Evolutionary conservation across 2,888 invertebrate species (phyloP), one percentile per base, ranked within the genome.

Genomic region (Drosophila niveifrons): DNA sequence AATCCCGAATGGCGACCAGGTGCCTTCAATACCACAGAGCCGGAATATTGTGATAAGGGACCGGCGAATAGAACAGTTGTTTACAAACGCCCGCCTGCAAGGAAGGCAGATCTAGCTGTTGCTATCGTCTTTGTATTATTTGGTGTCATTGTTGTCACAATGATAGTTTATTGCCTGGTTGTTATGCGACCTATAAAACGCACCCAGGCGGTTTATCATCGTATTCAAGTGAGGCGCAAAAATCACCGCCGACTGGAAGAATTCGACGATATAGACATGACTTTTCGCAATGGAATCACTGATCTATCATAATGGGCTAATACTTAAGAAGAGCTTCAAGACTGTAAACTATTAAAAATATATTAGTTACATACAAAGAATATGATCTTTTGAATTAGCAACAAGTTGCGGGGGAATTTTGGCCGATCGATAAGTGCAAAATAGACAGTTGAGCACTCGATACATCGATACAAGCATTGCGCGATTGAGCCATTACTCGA

Each of bases 171-270:
- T 46, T 63, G 71, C 3, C 23, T 80, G 0, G 71, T 72, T 9
- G 41, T 67, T 10, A 50, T 87, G 6, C 68, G 68, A 6, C 78
- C 78, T 2, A 44, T 82, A 10, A 72, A 72, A 13, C 70, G 79
- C 28, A 72, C 80, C 13, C 73, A 67, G 44, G 58, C 69, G 3
- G 52, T 56, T 3, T 88, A 80, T 56, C 71, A 66, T 10, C 72
- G 72, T 6, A 31, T 88, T 11, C 67, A 66, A 51, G 29, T 76
- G n/a, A 51, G 73, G 28, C 75, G 77, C 0, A 47, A 65, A 23
- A 77, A 80, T 56, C 80, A 73, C 48, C 75, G 67, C 2, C 71
- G 75, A 0, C 52, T 88, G 1, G 77, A 78, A 15, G 88, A 88
- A 56, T 74, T 83, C 53, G 78, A 87, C 13, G 78, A 72, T 28